Conservation (phyloP, 2,113 vertebrate genomes). For the Triplophysa rosa region DNA sequence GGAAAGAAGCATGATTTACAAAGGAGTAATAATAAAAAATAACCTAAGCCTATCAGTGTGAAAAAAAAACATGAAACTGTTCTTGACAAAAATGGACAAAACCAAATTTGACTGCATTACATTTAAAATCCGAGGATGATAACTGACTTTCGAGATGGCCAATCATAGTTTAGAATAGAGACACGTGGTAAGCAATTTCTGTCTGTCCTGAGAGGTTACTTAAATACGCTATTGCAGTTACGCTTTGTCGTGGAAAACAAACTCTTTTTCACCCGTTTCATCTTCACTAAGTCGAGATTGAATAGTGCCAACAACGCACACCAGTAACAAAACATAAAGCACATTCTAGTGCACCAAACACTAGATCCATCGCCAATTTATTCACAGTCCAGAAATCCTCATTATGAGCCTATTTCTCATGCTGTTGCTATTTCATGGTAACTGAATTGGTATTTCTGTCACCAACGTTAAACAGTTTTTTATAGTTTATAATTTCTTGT, state of each 20-base stretch:
- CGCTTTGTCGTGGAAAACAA: not conserved
- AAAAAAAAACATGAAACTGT: no score
- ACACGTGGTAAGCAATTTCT: no score
- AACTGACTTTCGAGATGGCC: no score
- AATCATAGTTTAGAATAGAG: no score
- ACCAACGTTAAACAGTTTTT: constrained; percentile 15
- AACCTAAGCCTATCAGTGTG: no score
- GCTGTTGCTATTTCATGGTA: constrained; percentile 17
- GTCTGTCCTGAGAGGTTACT: no score
- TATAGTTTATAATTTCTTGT: constrained; percentile 46
- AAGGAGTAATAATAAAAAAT: no score
- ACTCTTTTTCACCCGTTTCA: not conserved
- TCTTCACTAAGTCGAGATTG: not conserved
- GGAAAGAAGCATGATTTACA: no score
- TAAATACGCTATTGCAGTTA: not conserved
- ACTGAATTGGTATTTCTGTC: constrained; percentile 21
- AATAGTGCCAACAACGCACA: constrained; percentile 1
- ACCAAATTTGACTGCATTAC: no score
- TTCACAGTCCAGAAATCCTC: constrained; percentile 42
- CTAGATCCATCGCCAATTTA: constrained; percentile 17
- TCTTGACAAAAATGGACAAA: no score
- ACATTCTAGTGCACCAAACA: not conserved
- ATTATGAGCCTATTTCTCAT: constrained; percentile 19
- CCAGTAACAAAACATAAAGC: not conserved
- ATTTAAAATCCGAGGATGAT: no score